phyloP scores from a whole-genome alignment of 2,888 invertebrate genomes.

The Celastrina argiolus region DNA sequence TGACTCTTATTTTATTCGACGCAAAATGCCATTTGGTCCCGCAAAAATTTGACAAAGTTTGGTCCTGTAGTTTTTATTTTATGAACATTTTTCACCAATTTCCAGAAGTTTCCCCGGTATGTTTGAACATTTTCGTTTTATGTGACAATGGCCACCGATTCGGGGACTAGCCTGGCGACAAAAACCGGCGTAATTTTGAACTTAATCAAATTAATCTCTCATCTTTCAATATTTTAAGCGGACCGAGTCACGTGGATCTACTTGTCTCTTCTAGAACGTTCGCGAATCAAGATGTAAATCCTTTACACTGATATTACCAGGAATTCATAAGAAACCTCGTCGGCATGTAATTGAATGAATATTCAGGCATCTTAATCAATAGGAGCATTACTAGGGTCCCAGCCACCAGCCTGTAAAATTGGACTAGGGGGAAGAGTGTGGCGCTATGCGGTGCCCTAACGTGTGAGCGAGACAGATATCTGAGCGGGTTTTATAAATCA shows the following conservation, averaged over 20 bases:
- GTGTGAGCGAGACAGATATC: conserved; percentile 45
- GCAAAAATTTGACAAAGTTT: no score
- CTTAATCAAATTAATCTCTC: no score
- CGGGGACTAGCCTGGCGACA: no score
- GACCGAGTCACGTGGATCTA: background rate
- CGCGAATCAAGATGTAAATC: conserved; percentile 27
- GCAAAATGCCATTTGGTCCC: no score
- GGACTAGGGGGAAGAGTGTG: conserved; percentile 60
- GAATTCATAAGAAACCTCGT: conserved; percentile 59
- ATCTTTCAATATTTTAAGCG: no score
- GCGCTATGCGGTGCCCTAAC: conserved; percentile 32
- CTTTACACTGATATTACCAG: conserved; percentile 31
- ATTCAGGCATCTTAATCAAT: conserved; percentile 76
- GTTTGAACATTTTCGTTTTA: no score
- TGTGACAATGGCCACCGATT: no score
- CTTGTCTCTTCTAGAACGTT: background rate
- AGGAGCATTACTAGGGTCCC: conserved; percentile 65
- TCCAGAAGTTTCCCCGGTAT: no score
- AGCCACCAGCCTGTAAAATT: conserved; percentile 74
- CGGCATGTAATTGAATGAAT: conserved; percentile 74
- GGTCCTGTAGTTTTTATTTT: no score
- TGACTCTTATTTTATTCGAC: no score
- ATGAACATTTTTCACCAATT: no score
- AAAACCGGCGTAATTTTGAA: no score
- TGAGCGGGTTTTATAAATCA: conserved; percentile 71